Evolutionary conservation across 2,113 vertebrate species (phyloP), one percentile per base, ranked within the genome.

Genomic region (Lampris incognitus): DNA sequence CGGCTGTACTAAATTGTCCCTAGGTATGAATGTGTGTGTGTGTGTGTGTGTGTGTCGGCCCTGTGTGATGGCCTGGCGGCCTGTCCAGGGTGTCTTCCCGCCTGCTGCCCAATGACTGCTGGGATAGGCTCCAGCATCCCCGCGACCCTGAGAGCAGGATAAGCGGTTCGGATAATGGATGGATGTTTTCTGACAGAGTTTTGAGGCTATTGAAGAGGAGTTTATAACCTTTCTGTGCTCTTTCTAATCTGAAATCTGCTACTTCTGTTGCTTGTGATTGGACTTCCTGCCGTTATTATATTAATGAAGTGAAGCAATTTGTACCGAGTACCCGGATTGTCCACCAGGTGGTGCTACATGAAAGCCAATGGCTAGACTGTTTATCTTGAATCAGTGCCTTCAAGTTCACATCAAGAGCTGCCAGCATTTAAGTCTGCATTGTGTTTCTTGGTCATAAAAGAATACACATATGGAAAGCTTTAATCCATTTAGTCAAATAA

Each of bases 301-400:
- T 61, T 9, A 6, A 3, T 9, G 8, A 39, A 9, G 13, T 64
- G 24, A 48, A 56, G 44, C 9, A 36, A 10, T 2, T 48, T 73
- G 3, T 58, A 1, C 51, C 0, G 11, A n/a, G 1, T 37, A n/a
- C 52, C 2, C 13, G 3, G 52, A 5, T 60, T 38, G 10, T 65
- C 90, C 93, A 92, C 83, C 70, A 93, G 91, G 68, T 87, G 93
- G 92, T 42, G 86, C 76, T 44, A 74, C 24, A 83, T 59, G 73
- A 83, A 39, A 79, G 60, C 48, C n/a, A 67, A 75, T 11, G 6
- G 64, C 24, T 64, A 8, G 1, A 72, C 10, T 10, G 3, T 1
- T 6, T 13, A 6, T 57, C 37, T 68, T 13, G 36, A 49, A 52
- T 13, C 48, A 44, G 11, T 42, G 44, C 6, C 24, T 70, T 46